Conservation (phyloP, 2,888 invertebrate species). For the Gortyna flavago region DNA sequence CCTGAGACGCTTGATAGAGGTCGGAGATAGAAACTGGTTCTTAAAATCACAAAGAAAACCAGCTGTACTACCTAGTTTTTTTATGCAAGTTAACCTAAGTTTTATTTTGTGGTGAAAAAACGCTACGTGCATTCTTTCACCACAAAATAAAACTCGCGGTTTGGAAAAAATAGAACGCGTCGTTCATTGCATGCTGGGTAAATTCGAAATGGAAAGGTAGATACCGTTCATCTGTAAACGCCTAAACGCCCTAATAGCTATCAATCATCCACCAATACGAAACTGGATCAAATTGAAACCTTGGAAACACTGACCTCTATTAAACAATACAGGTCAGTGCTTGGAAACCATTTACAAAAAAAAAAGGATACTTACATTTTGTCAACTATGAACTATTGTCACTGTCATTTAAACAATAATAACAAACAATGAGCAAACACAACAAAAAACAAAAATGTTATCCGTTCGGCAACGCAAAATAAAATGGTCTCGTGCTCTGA, state of each 20-base stretch:
- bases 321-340: too few relatives aligned
- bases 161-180: neutral
- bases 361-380: neutral
- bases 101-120: neutral
- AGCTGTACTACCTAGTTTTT: neutral
- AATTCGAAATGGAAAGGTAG: neutral
- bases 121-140: too few relatives aligned
- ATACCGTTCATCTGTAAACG: neutral
- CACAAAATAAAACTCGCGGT: too few relatives aligned
- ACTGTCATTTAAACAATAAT: slow-evolving; percentile 41
- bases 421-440: slow-evolving; percentile 19
- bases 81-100: neutral
- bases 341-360: neutral
- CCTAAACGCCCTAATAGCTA: slow-evolving; percentile 16
- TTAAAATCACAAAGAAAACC: neutral
- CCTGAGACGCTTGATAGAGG: neutral
- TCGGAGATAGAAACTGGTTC: neutral
- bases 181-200: neutral
- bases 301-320: too few relatives aligned
- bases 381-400: slow-evolving; percentile 27
- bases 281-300: neutral
- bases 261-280: neutral
- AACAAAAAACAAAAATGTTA: slow-evolving; percentile 45
- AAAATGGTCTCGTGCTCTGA: slow-evolving; percentile 68
- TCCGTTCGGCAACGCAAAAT: slow-evolving; percentile 25